Conservation (phyloP, 1,140 invertebrate genomes). For the Schmidtea mediterranea region DNA sequence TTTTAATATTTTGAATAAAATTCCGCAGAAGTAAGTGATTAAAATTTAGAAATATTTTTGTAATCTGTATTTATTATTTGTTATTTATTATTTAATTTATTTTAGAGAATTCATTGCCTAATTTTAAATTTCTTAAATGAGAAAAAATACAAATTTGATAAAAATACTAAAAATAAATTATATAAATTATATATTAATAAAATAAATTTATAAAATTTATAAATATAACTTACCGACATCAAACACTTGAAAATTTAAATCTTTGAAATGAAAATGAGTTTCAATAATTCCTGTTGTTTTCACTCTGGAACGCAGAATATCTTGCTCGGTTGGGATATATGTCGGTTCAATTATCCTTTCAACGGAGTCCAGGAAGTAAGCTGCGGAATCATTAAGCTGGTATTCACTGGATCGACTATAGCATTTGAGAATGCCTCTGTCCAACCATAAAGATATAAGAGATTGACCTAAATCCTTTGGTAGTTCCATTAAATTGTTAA, state of each 20-base stretch:
- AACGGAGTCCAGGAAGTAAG: slow-evolving; percentile 39
- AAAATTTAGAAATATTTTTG: no score
- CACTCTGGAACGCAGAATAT: slow-evolving; percentile 63
- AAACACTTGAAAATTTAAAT: slow-evolving; percentile 43
- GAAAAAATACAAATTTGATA: no score
- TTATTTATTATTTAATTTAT: no score
- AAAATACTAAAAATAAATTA: no score
- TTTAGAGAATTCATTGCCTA: no score
- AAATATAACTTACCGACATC: slow-evolving; percentile 20
- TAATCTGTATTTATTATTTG: no score
- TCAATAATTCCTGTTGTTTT: slow-evolving; percentile 82
- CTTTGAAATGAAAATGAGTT: slow-evolving; percentile 68
- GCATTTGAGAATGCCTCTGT: slow-evolving; percentile 58
- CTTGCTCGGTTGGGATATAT: slow-evolving; percentile 68
- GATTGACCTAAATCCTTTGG: slow-evolving; percentile 37
- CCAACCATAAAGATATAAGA: slow-evolving; percentile 71
- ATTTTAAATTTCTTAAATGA: no score
- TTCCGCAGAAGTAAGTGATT: no score
- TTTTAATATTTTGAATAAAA: no score
- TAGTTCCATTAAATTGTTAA: slow-evolving; percentile 49
- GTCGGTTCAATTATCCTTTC: slow-evolving; percentile 46
- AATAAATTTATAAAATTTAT: neutral
- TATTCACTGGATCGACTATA: slow-evolving; percentile 55
- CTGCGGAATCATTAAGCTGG: slow-evolving; percentile 50
- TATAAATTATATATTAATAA: no score